Evolutionary conservation across 2,113 vertebrate species (phyloP).

Genomic region (Okapia johnstoni): DNA sequence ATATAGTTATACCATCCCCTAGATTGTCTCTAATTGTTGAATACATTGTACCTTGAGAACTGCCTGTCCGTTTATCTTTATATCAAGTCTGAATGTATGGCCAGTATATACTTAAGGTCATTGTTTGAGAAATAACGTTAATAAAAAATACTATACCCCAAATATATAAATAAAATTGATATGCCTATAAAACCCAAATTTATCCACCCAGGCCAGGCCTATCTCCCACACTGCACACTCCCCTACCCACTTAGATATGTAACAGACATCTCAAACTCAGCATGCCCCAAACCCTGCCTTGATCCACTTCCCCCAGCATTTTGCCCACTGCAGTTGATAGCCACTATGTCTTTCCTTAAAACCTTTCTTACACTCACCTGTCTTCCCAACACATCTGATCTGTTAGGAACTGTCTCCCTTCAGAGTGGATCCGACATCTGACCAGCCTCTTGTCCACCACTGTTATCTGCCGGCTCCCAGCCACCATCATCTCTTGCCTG

Average conservation of each 20-base stretch:
- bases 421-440: background rate
- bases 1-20: background rate
- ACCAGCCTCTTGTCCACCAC: background rate
- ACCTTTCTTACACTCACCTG: background rate
- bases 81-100: background rate
- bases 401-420: background rate
- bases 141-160: background rate
- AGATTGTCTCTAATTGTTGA: background rate
- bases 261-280: background rate
- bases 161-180: background rate
- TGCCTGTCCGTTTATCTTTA: background rate
- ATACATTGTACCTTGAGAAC: background rate
- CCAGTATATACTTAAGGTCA: background rate
- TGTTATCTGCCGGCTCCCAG: background rate
- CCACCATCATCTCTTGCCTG: background rate
- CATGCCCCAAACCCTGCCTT: background rate
- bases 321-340: background rate
- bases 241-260: background rate
- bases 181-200: no score
- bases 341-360: background rate
- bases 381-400: fast-evolving
- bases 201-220: background rate
- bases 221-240: background rate
- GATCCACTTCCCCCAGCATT: fast-evolving
- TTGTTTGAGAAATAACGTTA: background rate